Percentiles rank a stretch among this genome's conserved stretches.
These are phyloP conservation scores for Caranx ignobilis DNA, from an alignment of 2,113 vertebrate genomes.

Conservation along the genomic window DNA sequence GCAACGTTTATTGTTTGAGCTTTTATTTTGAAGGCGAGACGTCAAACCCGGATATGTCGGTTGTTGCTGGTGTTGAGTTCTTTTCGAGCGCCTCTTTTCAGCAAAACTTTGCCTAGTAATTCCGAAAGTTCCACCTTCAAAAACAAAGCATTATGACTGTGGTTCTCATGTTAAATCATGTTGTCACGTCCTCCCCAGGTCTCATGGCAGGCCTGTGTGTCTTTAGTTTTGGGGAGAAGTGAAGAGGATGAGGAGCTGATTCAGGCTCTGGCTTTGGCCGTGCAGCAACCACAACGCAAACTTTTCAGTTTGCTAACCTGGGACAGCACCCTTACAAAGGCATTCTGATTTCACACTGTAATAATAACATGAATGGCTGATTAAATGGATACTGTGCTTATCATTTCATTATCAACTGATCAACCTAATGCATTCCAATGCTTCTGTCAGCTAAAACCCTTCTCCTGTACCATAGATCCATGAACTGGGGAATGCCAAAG, in stretches of 20 bases:
- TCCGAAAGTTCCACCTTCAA: too few species aligned
- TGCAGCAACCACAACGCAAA: slow-evolving; percentile 82
- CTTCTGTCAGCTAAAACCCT: background rate
- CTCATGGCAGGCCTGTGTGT: slow-evolving; percentile 86
- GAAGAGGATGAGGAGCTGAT: slow-evolving; percentile 83
- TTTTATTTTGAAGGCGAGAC: background rate
- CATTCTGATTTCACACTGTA: slow-evolving; percentile 44
- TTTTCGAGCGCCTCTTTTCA: background rate
- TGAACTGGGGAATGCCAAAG: slow-evolving; percentile 83
- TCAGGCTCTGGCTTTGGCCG: slow-evolving; percentile 80
- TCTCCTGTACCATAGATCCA: slow-evolving; percentile 81
- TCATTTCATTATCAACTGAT: background rate
- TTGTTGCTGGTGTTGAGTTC: background rate
- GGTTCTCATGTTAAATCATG: background rate
- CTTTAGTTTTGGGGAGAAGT: slow-evolving; percentile 82
- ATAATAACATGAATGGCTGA: background rate
- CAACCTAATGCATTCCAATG: background rate
- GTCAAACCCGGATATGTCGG: background rate
- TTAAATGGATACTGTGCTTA: background rate
- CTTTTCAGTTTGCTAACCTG: slow-evolving; percentile 84
- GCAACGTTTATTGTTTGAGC: background rate
- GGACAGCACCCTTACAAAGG: slow-evolving; percentile 85
- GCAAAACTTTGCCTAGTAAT: background rate
- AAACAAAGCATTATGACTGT: too few species aligned
- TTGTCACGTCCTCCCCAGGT: slow-evolving; percentile 73